Conservation (phyloP, 2,888 invertebrate genomes). For the Amiota communis region DNA sequence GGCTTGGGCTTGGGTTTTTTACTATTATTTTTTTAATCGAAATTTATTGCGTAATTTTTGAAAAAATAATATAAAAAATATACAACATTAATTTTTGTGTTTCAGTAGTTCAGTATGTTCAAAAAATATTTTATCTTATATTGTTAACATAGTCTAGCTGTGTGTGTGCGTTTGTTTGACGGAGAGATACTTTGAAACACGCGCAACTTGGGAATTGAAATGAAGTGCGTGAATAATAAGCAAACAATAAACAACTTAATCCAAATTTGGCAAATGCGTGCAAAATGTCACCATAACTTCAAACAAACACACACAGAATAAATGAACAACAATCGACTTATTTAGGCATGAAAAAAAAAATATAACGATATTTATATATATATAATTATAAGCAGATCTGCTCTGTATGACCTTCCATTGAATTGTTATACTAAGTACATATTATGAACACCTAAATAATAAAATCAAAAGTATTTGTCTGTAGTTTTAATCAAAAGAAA, state of each 20-base stretch:
- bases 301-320: neutral
- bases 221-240: neutral
- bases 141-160: too few relatives aligned
- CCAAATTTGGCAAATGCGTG: slow-evolving; percentile 50
- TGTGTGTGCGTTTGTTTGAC: too few relatives aligned
- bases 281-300: slow-evolving; percentile 60
- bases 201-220: too few relatives aligned
- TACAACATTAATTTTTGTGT: too few relatives aligned
- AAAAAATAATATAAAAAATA: too few relatives aligned
- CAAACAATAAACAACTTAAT: neutral
- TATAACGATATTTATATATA: slow-evolving; percentile 26
- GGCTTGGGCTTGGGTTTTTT: neutral
- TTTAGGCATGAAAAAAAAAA: too few relatives aligned
- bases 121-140: too few relatives aligned
- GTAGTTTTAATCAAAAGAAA: slow-evolving; percentile 48
- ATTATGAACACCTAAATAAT: slow-evolving; percentile 19
- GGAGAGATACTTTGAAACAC: too few relatives aligned
- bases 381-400: slow-evolving; percentile 63
- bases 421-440: neutral
- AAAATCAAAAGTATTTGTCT: slow-evolving; percentile 11
- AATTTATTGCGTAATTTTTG: too few relatives aligned
- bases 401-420: slow-evolving; percentile 51
- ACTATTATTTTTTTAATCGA: too few relatives aligned
- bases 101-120: too few relatives aligned
- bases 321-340: slow-evolving; percentile 29